Percentiles rank a stretch among this genome's conserved stretches.
Evolutionary conservation across 2,888 invertebrate species (phyloP).

Genomic region (Ornithoptera priamus): DNA sequence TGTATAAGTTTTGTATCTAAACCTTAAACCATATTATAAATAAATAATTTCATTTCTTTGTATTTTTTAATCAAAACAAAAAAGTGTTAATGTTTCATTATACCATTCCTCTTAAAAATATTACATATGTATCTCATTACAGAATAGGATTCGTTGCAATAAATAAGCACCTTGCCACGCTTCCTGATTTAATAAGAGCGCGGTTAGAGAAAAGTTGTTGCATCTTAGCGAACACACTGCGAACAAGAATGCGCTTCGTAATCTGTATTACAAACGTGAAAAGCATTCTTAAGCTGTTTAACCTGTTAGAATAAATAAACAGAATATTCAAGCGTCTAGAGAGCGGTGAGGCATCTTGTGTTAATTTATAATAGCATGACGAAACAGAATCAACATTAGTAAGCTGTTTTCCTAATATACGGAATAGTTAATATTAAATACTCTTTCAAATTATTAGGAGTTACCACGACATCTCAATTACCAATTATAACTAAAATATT

Average conservation of each 20-base stretch:
- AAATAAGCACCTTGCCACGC: slow-evolving; percentile 15
- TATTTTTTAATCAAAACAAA: too few relatives aligned
- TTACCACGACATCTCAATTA: too few relatives aligned
- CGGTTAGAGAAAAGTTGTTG: slow-evolving; percentile 26
- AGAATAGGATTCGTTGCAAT: slow-evolving; percentile 14
- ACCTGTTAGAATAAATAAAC: slow-evolving; percentile 27
- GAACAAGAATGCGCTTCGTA: slow-evolving; percentile 23
- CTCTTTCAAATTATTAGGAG: too few relatives aligned
- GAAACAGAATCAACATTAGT: slow-evolving; percentile 6
- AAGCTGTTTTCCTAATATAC: slow-evolving; percentile 17
- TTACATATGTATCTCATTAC: neutral
- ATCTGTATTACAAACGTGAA: slow-evolving; percentile 29
- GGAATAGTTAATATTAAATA: neutral
- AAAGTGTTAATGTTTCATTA: neutral
- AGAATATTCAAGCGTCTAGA: slow-evolving; percentile 18
- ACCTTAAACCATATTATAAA: too few relatives aligned
- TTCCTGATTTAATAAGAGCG: slow-evolving; percentile 28
- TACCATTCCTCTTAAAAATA: neutral
- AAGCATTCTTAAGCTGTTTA: slow-evolving; percentile 29
- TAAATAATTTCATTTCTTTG: too few relatives aligned
- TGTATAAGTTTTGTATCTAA: too few relatives aligned
- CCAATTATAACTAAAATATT: too few relatives aligned
- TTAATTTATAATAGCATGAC: slow-evolving; percentile 7
- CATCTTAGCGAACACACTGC: slow-evolving; percentile 20
- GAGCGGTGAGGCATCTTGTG: slow-evolving; percentile 33